Evolutionary conservation across 2,888 invertebrate species (phyloP), one percentile per base, ranked within the genome.

Genomic region (Julus scanicus): DNA sequence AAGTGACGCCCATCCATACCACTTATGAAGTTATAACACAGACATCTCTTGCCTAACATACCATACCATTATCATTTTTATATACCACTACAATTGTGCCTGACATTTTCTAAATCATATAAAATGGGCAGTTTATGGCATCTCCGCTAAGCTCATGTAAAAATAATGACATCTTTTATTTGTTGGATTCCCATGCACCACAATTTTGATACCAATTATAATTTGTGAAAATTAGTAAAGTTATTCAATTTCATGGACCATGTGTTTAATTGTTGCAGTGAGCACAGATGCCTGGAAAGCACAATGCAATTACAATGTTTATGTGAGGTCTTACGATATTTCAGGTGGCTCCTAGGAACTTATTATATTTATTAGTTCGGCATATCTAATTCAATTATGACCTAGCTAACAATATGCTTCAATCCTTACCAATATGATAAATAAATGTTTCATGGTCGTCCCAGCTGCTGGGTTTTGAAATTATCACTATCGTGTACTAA

Each of bases 301-400:
- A 8, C 44, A 44, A 44, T 44, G 5, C 44, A 8, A 8, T 5
- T 44, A 44, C 44, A 44, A 44, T 44, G 44, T 8, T 8, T 44
- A 8, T 44, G 44, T 44, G 44, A 8, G 44, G 6, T 8, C 44
- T 44, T 44, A 44, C 5, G 53, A 3, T 15, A 53, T 53, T 53
- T 53, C 53, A 15, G 9, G 9, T 13, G 2, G 6, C 63, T 63
- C 29, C 6, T 44, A 44, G 5, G 5, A 44, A 44, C 5, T 44
- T 44, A 44, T 44, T 44, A 44, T 44, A 44, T 44, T 63, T 44
- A 44, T 44, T 44, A 44, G 53, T 63, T n/a, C 63, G 63, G n/a
- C 63, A 63, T 63, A 53, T 53, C 13, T 53, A 53, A 53, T 53
- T 53, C 53, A 53, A 53, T 63, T 63, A 63, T n/a, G 53, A 63